These are phyloP conservation scores for Heliangelus exortis DNA, from an alignment of 2,797 vertebrate species.

Conservation along the genomic window DNA sequence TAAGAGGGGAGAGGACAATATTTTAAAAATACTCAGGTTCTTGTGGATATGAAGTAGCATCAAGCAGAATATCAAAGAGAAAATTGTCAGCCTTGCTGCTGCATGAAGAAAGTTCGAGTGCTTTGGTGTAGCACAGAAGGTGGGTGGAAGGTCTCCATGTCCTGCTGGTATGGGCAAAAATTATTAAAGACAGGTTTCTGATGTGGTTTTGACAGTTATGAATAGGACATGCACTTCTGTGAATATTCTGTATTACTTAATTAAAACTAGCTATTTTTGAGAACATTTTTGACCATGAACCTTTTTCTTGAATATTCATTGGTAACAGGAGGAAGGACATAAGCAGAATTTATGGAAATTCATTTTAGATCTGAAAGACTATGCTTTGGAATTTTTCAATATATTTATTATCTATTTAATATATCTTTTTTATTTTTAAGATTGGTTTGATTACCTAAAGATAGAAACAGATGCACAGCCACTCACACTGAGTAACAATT, in stretches of 20 bases:
- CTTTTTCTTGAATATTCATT: conserved; percentile 45
- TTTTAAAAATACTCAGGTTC: background rate
- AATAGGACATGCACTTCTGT: conserved; percentile 4
- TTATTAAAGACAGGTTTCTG: background rate
- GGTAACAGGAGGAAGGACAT: background rate
- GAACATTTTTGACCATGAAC: background rate
- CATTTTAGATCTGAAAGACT: background rate
- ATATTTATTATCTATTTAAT: background rate
- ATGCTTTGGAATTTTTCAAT: conserved; percentile 4
- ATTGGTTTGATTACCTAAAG: background rate
- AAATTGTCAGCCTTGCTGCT: background rate
- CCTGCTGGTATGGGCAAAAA: background rate
- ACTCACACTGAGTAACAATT: rapidly evolving
- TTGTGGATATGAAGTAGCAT: background rate
- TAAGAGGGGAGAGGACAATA: background rate
- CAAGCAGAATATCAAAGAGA: background rate
- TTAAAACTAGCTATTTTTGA: conserved; percentile 26
- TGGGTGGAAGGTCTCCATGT: background rate
- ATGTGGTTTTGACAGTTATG: background rate
- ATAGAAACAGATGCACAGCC: background rate
- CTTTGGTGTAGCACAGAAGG: background rate
- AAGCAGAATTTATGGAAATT: conserved; percentile 18
- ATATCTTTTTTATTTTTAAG: background rate
- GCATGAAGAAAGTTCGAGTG: background rate
- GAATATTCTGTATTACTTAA: background rate